Evolutionary conservation across 92 coral and sea anemone genomes (phyloP), one percentile per base, ranked within the genome.

Genomic region (Epizoanthus scotinus): DNA sequence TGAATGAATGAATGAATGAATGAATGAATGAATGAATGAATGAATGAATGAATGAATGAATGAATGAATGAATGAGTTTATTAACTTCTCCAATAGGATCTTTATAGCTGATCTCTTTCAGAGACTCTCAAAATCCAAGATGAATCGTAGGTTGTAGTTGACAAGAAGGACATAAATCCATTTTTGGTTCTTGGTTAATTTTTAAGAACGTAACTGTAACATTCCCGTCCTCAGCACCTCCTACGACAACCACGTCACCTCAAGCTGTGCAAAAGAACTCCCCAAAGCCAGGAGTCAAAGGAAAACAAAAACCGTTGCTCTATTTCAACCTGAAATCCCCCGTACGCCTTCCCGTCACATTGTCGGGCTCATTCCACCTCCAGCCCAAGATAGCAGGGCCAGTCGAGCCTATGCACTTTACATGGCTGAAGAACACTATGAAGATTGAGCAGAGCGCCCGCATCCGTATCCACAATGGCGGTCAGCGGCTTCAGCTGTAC

Each of bases 271-370:
- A 21, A n/a, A 22, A 21, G 7, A 36, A 24, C 24, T 67, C 81
- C 5, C 38, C 3, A 12, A 34, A 34, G 8, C 24, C 24, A 6
- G 81, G 59, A 21, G 24, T 28, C 13, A 58, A 36, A 31, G 81
- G 59, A n/a, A 55, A 59, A 3, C 60, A 57, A 38, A 54, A 59
- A 42, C 81, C 81, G 7, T 29, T 75, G 2, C 40, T 75, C 28
- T 59, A 75, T 1, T 75, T 75, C 68, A 75, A 38, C 81, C 9
- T 75, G 8, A 60, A 75, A 58, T 59, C 81, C 0, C 81, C 81
- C 12, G 81, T 75, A 24, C 61, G 44, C 28, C 54, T 57, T 47
- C 68, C 81, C 13, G 68, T 57, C 19, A 55, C 81, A 2, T 21
- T 59, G 17, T 6, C 68, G 22, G 25, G 28, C 21, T 24, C 55